phyloP scores from a whole-genome alignment of 2,888 invertebrate genomes.

The Hanleya hanleyi region DNA sequence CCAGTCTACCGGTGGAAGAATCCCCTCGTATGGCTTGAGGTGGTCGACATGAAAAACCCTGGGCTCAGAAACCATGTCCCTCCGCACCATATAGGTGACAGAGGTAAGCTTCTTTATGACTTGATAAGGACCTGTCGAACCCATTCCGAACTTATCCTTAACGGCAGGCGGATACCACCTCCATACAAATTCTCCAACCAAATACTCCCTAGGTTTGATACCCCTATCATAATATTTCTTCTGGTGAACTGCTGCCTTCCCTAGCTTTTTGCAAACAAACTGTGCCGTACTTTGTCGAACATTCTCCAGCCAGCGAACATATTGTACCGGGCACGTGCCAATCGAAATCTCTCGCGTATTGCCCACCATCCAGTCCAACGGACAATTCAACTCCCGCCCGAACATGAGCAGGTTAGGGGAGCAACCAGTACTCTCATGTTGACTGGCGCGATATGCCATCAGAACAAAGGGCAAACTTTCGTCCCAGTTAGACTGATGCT shows the following conservation, averaged over 20 bases:
- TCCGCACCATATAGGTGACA: constrained; percentile 18
- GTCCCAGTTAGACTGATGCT: neutral
- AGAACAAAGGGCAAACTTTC: constrained; percentile 2
- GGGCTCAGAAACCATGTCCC: neutral
- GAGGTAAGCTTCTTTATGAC: constrained; percentile 8
- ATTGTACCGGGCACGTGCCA: neutral
- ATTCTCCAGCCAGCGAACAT: constrained; percentile 17
- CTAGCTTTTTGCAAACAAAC: constrained; percentile 7
- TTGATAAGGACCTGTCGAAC: constrained; percentile 29
- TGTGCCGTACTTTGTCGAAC: neutral
- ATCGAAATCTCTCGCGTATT: neutral
- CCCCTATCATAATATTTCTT: constrained; percentile 21
- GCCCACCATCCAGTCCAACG: neutral
- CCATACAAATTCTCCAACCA: no score
- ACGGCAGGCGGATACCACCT: no score
- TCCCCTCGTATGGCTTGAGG: constrained; percentile 18
- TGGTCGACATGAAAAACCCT: constrained; percentile 23
- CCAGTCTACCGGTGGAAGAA: no score
- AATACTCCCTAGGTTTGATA: constrained; percentile 4
- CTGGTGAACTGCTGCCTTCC: constrained; percentile 10
- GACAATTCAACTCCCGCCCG: neutral
- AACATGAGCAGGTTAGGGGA: neutral
- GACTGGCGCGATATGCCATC: neutral
- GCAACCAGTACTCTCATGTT: constrained; percentile 2
- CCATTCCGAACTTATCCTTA: constrained; percentile 26